Percentiles rank a stretch among this genome's conserved stretches.
Conservation (phyloP, 2,888 invertebrate genomes). For the Cyrtodaria siliqua region DNA sequence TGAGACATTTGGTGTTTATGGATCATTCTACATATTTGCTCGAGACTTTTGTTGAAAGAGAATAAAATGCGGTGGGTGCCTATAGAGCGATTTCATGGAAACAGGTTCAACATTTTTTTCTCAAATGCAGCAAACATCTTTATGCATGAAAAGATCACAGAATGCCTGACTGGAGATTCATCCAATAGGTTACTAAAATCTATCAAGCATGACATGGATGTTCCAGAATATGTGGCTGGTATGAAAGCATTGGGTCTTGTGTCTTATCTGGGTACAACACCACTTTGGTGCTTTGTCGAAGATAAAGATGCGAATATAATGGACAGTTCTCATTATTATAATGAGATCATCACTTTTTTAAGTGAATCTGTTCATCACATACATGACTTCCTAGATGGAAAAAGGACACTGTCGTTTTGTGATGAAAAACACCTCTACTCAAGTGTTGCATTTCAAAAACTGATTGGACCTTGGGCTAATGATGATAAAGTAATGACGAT, state of each 20-base stretch:
- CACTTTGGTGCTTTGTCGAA: slow-evolving; percentile 36
- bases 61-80: no score
- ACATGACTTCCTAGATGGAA: slow-evolving; percentile 32
- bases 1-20: slow-evolving; percentile 43
- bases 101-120: no score
- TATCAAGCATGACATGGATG: slow-evolving; percentile 32
- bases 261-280: slow-evolving; percentile 26
- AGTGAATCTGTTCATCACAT: slow-evolving; percentile 6
- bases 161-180: slow-evolving; percentile 13
- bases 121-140: no score
- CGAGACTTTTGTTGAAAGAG: slow-evolving; percentile 38
- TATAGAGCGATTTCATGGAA: no score
- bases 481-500: slow-evolving; percentile 24
- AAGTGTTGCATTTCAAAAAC: slow-evolving; percentile 21
- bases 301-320: slow-evolving; percentile 40
- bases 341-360: slow-evolving; percentile 7
- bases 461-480: slow-evolving; percentile 43
- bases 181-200: slow-evolving; percentile 44
- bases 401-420: slow-evolving; percentile 29
- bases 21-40: slow-evolving; percentile 27
- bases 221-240: slow-evolving; percentile 33
- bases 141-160: no score
- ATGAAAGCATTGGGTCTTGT: slow-evolving; percentile 55
- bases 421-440: slow-evolving; percentile 10
- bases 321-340: slow-evolving; percentile 28